Evolutionary conservation across 2,113 vertebrate genomes (phyloP), one percentile per base, ranked within the genome.

Genomic region (Tenebrosternarchus preto): DNA sequence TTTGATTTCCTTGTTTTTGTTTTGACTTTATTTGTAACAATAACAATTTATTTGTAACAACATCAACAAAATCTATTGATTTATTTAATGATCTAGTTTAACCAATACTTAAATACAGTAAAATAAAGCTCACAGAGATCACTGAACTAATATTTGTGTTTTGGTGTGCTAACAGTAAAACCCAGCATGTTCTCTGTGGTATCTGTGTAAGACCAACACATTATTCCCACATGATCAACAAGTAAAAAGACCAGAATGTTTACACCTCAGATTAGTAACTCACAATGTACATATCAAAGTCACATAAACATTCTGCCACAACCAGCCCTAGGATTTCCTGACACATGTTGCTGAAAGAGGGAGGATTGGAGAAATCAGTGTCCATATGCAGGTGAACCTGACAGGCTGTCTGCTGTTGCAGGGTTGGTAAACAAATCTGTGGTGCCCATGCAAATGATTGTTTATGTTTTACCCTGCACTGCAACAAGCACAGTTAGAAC

Each of bases 401-500:
- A 77, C 46, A 43, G 55, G 50, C 70, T 76, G 75, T 86, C 66
- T 86, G 73, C 86, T 89, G 66, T 77, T 74, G 76, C 85, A 81
- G 80, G 77, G 88, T 86, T 87, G 82, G 87, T 90, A 94, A 92
- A 93, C 92, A 94, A 94, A 94, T 93, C 93, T 89, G 91, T 90
- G 86, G 90, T 83, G 80, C 83, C 72, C 87, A 94, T 94, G 93
- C 93, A 94, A 94, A 94, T 90, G 15, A 20, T 3, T 89, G 86
- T 87, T 88, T 87, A 59, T 82, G n/a, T 60, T 84, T 81, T 88
- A 73, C 82, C 75, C n/a, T 68, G 85, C 79, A 88, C 85, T 78
- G 77, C 71, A 29, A 76, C 67, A 75, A 43, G 43, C 83, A 91
- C 92, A 90, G 93, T 92, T 91, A 91, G 79, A 25, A 73, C 72